phyloP scores from a whole-genome alignment of 2,888 invertebrate species.

The Eupeodes luniger region DNA sequence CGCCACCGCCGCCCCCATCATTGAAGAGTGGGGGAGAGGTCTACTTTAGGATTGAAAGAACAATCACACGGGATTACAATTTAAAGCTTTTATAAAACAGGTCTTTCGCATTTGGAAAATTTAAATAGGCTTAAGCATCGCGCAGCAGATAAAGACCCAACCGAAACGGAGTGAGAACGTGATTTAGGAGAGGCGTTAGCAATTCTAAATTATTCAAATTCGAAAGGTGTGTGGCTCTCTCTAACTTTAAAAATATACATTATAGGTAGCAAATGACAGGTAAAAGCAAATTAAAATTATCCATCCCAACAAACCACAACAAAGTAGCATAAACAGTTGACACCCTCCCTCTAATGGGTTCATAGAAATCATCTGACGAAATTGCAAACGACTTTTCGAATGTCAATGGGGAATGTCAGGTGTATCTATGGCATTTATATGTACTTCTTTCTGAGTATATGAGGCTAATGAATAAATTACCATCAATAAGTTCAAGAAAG shows the following conservation, averaged over 20 bases:
- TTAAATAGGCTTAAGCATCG: not conserved
- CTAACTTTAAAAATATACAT: not conserved
- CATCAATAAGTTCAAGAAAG: conserved; percentile 45
- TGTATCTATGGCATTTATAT: too few relatives aligned
- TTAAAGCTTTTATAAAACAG: conserved; percentile 32
- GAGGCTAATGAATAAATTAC: conserved; percentile 68
- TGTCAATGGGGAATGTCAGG: conserved; percentile 11
- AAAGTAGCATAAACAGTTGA: not conserved
- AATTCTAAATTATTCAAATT: conserved; percentile 55
- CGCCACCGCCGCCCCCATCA: too few relatives aligned
- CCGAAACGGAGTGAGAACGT: not conserved
- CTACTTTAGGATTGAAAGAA: not conserved
- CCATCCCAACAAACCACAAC: conserved; percentile 22
- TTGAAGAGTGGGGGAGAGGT: not conserved
- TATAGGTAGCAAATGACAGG: not conserved
- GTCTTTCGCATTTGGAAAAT: conserved; percentile 33
- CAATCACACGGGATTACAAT: conserved; percentile 2
- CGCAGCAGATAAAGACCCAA: not conserved
- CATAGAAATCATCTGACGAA: conserved; percentile 29
- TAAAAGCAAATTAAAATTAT: conserved; percentile 51
- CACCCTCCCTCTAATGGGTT: not conserved
- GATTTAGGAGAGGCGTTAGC: not conserved
- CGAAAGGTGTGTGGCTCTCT: not conserved
- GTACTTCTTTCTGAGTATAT: not conserved
- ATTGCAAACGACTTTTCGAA: conserved; percentile 4